phyloP scores from a whole-genome alignment of 2,113 vertebrate species.

The Symphodus melops region DNA sequence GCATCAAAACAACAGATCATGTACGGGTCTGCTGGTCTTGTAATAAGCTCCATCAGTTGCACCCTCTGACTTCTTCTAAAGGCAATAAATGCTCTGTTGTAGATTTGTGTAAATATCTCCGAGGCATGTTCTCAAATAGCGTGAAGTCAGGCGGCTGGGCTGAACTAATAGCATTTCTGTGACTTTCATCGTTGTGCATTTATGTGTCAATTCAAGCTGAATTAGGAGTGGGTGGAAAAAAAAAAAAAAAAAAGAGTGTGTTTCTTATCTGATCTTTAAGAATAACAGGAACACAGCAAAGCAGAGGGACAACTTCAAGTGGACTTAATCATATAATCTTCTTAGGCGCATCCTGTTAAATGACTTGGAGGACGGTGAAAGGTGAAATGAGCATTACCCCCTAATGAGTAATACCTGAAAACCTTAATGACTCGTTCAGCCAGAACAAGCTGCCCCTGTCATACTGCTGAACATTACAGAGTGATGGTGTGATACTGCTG shows the following conservation, averaged over 20 bases:
- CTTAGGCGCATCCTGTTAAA: not conserved
- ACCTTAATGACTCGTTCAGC: not conserved
- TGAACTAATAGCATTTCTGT: constrained; percentile 8
- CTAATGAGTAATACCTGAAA: not conserved
- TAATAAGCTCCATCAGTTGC: constrained; percentile 17
- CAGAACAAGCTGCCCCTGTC: not conserved
- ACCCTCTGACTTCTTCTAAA: constrained; percentile 19
- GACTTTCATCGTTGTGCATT: not conserved
- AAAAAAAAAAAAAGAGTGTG: no score
- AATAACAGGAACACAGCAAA: not conserved
- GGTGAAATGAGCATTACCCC: not conserved
- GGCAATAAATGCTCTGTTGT: constrained; percentile 21
- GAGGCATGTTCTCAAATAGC: constrained; percentile 26
- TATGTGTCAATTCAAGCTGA: not conserved
- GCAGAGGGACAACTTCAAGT: not conserved
- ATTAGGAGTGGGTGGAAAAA: not conserved
- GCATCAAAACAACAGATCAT: constrained; percentile 24
- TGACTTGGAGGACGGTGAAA: not conserved
- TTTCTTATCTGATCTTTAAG: no score
- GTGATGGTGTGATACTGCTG: no score
- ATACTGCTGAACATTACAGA: not conserved
- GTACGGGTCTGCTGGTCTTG: constrained; percentile 8
- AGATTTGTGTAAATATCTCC: not conserved
- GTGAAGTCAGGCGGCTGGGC: not conserved
- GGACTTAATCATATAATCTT: not conserved